Conservation (phyloP, 1,140 invertebrate species). For the Frieseomelitta varia region DNA sequence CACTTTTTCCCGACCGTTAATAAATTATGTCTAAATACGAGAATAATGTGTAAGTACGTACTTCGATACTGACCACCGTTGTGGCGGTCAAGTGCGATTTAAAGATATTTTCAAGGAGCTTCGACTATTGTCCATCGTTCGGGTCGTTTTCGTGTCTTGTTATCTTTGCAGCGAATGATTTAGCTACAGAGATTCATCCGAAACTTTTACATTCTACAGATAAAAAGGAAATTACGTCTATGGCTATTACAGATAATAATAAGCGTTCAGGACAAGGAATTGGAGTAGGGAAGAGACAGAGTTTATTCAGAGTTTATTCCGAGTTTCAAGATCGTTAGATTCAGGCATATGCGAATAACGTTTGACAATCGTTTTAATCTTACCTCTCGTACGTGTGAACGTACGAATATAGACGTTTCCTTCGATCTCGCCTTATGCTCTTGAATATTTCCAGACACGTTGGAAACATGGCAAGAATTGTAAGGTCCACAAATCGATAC, state of each 20-base stretch:
- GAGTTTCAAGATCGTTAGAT: not conserved
- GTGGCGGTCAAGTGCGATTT: not conserved
- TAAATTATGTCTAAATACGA: not conserved
- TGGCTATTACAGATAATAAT: not conserved
- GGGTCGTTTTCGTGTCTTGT: constrained; percentile 21
- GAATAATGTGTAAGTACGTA: not conserved
- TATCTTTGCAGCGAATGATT: not conserved
- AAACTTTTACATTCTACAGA: not conserved
- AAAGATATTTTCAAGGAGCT: constrained; percentile 25
- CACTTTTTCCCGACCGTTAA: not conserved
- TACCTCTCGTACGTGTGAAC: not conserved
- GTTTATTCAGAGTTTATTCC: constrained; percentile 10
- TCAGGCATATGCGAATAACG: constrained; percentile 17
- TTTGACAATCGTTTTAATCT: constrained; percentile 14
- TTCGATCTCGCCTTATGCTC: not conserved
- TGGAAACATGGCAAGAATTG: not conserved
- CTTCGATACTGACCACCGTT: not conserved
- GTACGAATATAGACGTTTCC: not conserved
- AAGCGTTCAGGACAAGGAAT: not conserved
- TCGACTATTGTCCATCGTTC: constrained; percentile 18
- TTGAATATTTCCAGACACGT: not conserved
- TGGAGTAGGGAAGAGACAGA: not conserved
- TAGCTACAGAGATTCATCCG: not conserved
- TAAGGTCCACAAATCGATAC: not conserved
- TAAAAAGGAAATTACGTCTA: not conserved